phyloP scores from a whole-genome alignment of 1,140 invertebrate genomes.

The Lucilia sericata region DNA sequence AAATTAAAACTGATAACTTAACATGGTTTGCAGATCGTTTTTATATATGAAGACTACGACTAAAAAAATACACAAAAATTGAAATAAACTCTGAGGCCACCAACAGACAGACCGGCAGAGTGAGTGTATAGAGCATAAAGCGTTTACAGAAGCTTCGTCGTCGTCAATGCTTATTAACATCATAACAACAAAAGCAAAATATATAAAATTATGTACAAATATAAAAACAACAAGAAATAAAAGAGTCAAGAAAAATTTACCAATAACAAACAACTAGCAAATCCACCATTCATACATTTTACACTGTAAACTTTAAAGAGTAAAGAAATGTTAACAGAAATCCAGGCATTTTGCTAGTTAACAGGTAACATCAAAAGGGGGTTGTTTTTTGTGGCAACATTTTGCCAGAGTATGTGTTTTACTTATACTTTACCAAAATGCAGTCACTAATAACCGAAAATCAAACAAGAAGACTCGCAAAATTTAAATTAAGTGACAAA shows the following conservation, averaged over 20 bases:
- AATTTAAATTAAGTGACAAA: too few relatives aligned
- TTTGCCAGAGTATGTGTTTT: too few relatives aligned
- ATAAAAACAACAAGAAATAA: background rate
- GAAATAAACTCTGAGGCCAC: background rate
- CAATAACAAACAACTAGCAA: background rate
- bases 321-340: too few relatives aligned
- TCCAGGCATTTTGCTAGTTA: too few relatives aligned
- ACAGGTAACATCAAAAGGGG: too few relatives aligned
- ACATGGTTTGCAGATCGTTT: slow-evolving; percentile 47
- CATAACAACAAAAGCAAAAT: background rate
- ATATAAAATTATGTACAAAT: background rate
- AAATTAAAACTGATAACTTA: slow-evolving; percentile 59
- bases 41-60: slow-evolving; percentile 36
- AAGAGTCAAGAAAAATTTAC: background rate
- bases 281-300: background rate
- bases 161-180: background rate
- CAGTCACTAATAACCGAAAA: too few relatives aligned
- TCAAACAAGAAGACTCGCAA: too few relatives aligned
- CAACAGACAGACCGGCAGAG: background rate
- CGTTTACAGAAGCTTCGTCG: background rate
- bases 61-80: slow-evolving; percentile 4
- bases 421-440: too few relatives aligned
- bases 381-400: background rate
- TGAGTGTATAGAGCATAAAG: slow-evolving; percentile 11
- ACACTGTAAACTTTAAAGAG: too few relatives aligned